Evolutionary conservation across 30 jellyfish, hydroid and myxozoan species (phyloP), one percentile per base, ranked within the genome.

Genomic region (Aurelia aurita): DNA sequence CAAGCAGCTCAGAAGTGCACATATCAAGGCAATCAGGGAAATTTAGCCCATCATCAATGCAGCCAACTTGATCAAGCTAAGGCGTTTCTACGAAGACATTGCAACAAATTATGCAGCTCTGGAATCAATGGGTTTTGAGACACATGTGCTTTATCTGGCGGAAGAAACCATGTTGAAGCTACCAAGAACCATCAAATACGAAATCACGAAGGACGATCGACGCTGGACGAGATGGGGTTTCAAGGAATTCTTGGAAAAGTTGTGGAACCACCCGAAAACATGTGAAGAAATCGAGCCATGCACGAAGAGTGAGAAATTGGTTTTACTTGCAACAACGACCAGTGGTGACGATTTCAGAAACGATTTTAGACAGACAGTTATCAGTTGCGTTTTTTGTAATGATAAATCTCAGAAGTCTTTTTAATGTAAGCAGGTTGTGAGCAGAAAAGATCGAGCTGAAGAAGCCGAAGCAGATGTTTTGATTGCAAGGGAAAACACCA

Each of bases 241-340:
- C 79, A 26, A 11, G 13, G 21, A 26, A 26, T 67, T 67, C 23
- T 16, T 28, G 79, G 79, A 35, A 67, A 67, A 26, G 23, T 27
- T 35, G 20, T 59, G 72, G 72, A 31, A 15, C 23, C 29, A 67
- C 23, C 27, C 29, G 23, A 67, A 67, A 28, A 67, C 23, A 16
- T 67, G 79, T 16, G 79, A 35, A 67, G 60, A 67, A 67, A 67
- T 67, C 65, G 79, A 67, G 79, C 60, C 79, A 67, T 10, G 23
- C 7, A 62, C 13, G 29, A 67, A n/a, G n/a, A n/a, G n/a, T n/a
- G n/a, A 20, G 8, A 13, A 20, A 67, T 15, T 14, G 21, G 74
- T 16, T 16, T 21, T 13, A 67, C 22, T 15, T 12, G 9, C 79
- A 35, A n/a, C 79, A 67, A 13, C 18, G 8, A 11, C 61, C 23